Evolutionary conservation across 2,113 vertebrate species (phyloP).

Genomic region (Perccottus glenii): DNA sequence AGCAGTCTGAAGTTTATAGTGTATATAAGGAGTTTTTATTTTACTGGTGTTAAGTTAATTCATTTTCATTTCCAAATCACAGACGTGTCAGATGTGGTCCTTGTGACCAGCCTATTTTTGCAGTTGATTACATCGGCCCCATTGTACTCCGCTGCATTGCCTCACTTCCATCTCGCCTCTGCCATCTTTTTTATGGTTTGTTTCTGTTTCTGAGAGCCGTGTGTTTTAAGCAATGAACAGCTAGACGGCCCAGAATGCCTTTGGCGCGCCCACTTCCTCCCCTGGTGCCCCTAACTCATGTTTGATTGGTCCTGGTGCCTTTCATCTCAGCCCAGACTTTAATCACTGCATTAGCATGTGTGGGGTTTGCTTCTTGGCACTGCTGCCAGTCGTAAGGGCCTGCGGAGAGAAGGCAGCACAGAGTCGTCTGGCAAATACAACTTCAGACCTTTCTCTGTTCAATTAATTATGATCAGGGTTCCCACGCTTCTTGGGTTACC

Average conservation of each 20-base stretch:
- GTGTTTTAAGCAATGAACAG: slow-evolving; percentile 63
- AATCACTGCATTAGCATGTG: slow-evolving; percentile 49
- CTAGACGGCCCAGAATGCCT: slow-evolving; percentile 69
- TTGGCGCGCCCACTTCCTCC: slow-evolving; percentile 74
- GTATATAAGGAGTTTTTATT: too few relatives aligned
- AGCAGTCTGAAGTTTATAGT: too few relatives aligned
- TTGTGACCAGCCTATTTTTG: not conserved
- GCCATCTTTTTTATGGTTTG: slow-evolving; percentile 37
- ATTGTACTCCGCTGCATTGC: slow-evolving; percentile 40
- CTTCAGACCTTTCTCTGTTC: not conserved
- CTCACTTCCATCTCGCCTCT: not conserved
- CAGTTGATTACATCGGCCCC: slow-evolving; percentile 35
- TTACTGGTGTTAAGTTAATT: not conserved
- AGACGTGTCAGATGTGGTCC: not conserved
- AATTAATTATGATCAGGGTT: not conserved
- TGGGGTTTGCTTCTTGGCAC: slow-evolving; percentile 16
- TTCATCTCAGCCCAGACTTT: slow-evolving; percentile 69
- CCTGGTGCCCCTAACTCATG: slow-evolving; percentile 74
- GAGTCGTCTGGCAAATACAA: slow-evolving; percentile 37
- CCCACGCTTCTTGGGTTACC: too few relatives aligned
- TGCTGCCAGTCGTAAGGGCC: slow-evolving; percentile 8
- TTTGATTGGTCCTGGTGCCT: slow-evolving; percentile 67
- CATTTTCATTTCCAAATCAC: not conserved
- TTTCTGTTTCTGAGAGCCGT: slow-evolving; percentile 60
- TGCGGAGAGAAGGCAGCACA: slow-evolving; percentile 20